Evolutionary conservation across 2,888 invertebrate species (phyloP).

Genomic region (Aspidiotus destructor): DNA sequence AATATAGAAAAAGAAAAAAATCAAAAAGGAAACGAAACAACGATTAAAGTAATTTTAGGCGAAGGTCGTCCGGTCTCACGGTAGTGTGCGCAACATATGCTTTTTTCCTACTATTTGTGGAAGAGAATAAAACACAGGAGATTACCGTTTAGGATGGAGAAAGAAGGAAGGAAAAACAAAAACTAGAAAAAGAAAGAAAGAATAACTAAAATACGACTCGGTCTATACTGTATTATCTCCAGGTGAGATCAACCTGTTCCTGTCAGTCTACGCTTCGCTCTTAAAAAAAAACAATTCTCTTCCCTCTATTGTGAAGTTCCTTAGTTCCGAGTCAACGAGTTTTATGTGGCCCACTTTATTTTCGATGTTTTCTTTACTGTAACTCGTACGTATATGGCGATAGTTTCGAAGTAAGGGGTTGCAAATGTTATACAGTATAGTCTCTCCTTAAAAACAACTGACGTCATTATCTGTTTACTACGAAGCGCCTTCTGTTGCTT

Average conservation of each 20-base stretch:
- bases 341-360: slow-evolving; percentile 26
- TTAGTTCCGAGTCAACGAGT: slow-evolving; percentile 32
- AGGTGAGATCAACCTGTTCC: slow-evolving; percentile 33
- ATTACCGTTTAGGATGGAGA: slow-evolving; percentile 27
- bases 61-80: slow-evolving; percentile 32
- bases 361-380: slow-evolving; percentile 5
- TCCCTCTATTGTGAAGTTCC: slow-evolving; percentile 16
- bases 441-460: slow-evolving; percentile 12
- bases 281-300: neutral
- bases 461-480: slow-evolving; percentile 15
- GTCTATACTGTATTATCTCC: slow-evolving; percentile 21
- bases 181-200: slow-evolving; percentile 15
- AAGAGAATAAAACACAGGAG: slow-evolving; percentile 29
- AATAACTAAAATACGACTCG: neutral
- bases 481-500: slow-evolving; percentile 21
- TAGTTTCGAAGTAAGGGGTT: neutral
- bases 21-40: slow-evolving; percentile 25
- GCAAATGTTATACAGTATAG: slow-evolving; percentile 7
- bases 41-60: slow-evolving; percentile 31
- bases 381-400: neutral
- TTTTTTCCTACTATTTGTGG: slow-evolving; percentile 5
- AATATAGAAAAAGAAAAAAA: neutral
- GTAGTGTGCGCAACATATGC: slow-evolving; percentile 29
- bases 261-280: slow-evolving; percentile 17
- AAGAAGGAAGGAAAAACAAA: slow-evolving; percentile 5